phyloP scores from a whole-genome alignment of 2,797 vertebrate genomes.

The Benthosema pterotum region DNA sequence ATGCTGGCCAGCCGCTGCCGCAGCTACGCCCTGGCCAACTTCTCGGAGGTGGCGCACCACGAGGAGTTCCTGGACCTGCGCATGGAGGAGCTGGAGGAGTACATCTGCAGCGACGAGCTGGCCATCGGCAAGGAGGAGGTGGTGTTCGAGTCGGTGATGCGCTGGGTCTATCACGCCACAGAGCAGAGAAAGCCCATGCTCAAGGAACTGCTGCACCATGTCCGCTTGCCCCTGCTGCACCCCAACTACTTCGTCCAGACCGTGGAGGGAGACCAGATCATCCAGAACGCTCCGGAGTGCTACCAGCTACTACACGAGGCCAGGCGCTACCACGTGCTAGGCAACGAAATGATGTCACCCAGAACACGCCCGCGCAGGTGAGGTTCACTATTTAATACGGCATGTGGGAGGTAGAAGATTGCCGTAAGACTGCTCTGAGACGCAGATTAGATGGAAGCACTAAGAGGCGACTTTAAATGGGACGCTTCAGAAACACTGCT shows the following conservation, averaged over 20 bases:
- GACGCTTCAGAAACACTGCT: too few relatives aligned
- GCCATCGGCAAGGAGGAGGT: conserved; percentile 91
- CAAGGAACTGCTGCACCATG: conserved; percentile 91
- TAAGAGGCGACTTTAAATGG: too few relatives aligned
- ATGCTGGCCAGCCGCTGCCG: conserved; percentile 92
- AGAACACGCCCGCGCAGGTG: conserved; percentile 96
- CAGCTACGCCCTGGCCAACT: conserved; percentile 88
- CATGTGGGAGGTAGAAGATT: neutral
- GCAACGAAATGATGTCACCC: conserved; percentile 99
- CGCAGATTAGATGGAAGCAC: neutral
- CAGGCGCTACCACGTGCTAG: conserved; percentile 94
- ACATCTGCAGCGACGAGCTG: conserved; percentile 92
- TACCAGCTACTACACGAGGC: conserved; percentile 97
- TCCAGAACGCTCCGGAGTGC: conserved; percentile 95
- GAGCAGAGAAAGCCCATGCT: conserved; percentile 88
- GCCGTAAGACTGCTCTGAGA: neutral
- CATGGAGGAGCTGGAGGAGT: conserved; percentile 92
- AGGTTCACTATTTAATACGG: conserved; percentile 31
- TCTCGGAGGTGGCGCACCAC: conserved; percentile 92
- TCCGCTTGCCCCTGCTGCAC: conserved; percentile 92
- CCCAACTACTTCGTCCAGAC: conserved; percentile 99
- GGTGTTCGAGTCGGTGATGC: conserved; percentile 96
- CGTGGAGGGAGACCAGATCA: conserved; percentile 95
- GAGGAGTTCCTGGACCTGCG: conserved; percentile 95
- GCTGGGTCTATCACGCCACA: conserved; percentile 91